These are phyloP conservation scores for Melanerpes aurifrons DNA, from an alignment of 2,113 vertebrate genomes.

Conservation along the genomic window DNA sequence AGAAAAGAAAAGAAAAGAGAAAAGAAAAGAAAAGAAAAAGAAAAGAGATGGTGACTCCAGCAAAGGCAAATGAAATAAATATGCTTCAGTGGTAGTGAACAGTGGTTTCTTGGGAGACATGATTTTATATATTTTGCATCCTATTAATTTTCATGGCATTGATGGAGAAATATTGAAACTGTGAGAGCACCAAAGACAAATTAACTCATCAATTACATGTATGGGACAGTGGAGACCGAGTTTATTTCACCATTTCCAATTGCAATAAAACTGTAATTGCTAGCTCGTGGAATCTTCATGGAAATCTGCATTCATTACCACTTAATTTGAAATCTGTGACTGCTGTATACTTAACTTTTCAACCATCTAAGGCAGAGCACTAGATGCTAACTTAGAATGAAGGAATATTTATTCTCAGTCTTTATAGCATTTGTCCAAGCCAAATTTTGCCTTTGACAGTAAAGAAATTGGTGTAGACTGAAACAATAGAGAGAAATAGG, in stretches of 20 bases:
- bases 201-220: constrained; percentile 83
- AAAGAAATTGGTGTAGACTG: constrained; percentile 43
- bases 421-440: not conserved
- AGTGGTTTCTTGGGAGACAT: constrained; percentile 64
- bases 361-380: constrained; percentile 8
- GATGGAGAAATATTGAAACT: constrained; percentile 78
- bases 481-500: constrained; percentile 55
- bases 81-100: constrained; percentile 71
- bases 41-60: constrained; percentile 69
- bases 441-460: constrained; percentile 50
- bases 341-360: constrained; percentile 63
- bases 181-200: constrained; percentile 77
- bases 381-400: constrained; percentile 45
- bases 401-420: constrained; percentile 21
- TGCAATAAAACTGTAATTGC: constrained; percentile 77
- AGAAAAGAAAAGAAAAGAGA: no score
- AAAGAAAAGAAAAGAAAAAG: not conserved
- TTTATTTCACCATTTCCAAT: constrained; percentile 77
- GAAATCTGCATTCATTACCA: constrained; percentile 74
- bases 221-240: constrained; percentile 71
- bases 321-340: constrained; percentile 75
- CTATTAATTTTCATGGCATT: constrained; percentile 83
- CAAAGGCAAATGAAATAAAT: constrained; percentile 84
- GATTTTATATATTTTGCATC: constrained; percentile 79
- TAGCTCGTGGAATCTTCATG: constrained; percentile 72